Conservation (phyloP, 2,888 invertebrate species). For the Drosophila subquinaria region DNA sequence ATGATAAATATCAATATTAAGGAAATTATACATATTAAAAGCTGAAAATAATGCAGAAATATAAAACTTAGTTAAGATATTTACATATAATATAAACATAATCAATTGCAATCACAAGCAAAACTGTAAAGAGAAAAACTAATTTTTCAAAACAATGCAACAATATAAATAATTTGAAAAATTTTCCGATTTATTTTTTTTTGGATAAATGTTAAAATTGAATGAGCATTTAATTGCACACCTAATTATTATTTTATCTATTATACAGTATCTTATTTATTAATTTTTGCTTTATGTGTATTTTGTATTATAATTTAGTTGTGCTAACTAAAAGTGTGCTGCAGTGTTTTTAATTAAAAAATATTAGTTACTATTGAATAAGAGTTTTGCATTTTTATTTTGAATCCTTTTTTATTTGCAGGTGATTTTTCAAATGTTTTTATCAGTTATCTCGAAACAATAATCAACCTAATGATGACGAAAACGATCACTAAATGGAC, state of each 20-base stretch:
- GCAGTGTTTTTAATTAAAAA: conserved; percentile 71
- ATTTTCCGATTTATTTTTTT: conserved; percentile 5
- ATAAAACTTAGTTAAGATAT: conserved; percentile 60
- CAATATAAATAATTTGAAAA: conserved; percentile 18
- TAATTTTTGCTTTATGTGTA: conserved; percentile 57
- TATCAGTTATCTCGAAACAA: conserved; percentile 47
- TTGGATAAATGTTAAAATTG: conserved; percentile 29
- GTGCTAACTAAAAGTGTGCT: conserved; percentile 77
- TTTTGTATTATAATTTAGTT: conserved; percentile 66
- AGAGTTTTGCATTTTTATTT: conserved; percentile 27
- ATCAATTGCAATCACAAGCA: conserved; percentile 57
- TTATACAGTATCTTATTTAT: conserved; percentile 45
- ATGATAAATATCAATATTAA: conserved; percentile 58
- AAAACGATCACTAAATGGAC: conserved; percentile 84
- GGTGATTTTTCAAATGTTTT: conserved; percentile 21
- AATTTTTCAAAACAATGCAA: conserved; percentile 47
- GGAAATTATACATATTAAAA: conserved; percentile 70
- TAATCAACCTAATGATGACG: conserved; percentile 73
- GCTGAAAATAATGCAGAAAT: conserved; percentile 78
- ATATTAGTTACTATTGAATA: conserved; percentile 57
- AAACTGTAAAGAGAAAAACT: conserved; percentile 62
- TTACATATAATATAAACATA: conserved; percentile 50
- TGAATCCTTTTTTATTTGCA: conserved; percentile 13
- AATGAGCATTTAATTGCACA: conserved; percentile 24
- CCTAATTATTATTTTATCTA: conserved; percentile 29